These are phyloP conservation scores for Bombus cullumanus DNA, from an alignment of 1,140 invertebrate genomes.

Conservation along the genomic window DNA sequence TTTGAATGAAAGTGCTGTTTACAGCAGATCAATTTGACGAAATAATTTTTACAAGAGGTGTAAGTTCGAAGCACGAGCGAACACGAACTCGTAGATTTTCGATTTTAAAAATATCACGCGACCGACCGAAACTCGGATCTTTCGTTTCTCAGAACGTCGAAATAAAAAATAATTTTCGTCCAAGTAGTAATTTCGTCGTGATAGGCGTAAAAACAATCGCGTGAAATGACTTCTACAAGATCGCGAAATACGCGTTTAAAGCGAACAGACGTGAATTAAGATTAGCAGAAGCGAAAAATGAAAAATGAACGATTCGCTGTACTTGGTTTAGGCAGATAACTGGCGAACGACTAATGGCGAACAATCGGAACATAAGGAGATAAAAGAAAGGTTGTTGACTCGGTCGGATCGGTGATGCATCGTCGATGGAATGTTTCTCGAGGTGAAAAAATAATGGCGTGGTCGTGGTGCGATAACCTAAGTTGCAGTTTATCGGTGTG, in stretches of 20 bases:
- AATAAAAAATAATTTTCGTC: not conserved
- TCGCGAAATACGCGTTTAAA: not conserved
- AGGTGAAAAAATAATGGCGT: slow-evolving; percentile 27
- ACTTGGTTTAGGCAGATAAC: not conserved
- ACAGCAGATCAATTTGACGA: not conserved
- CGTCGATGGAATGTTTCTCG: slow-evolving; percentile 29
- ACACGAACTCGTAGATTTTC: too few species aligned
- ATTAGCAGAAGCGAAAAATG: not conserved
- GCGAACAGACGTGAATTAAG: not conserved
- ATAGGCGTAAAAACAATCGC: not conserved
- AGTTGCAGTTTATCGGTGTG: slow-evolving; percentile 19
- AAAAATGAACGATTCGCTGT: not conserved
- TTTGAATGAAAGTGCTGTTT: too few species aligned
- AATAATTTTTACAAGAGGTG: too few species aligned
- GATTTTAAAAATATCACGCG: too few species aligned
- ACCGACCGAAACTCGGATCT: too few species aligned
- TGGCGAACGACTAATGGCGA: not conserved
- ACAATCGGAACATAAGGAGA: slow-evolving; percentile 2
- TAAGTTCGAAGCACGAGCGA: too few species aligned
- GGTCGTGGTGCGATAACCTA: slow-evolving; percentile 28
- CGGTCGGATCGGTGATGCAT: slow-evolving; percentile 18
- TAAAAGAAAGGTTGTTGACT: slow-evolving; percentile 38
- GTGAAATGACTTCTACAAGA: not conserved
- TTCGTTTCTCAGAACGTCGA: too few species aligned
- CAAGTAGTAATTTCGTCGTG: not conserved